A percentile compares a stretch with the other conserved stretches of the same genome.
phyloP scores from a whole-genome alignment of 2,888 invertebrate genomes.

The Metacarcinus magister region DNA sequence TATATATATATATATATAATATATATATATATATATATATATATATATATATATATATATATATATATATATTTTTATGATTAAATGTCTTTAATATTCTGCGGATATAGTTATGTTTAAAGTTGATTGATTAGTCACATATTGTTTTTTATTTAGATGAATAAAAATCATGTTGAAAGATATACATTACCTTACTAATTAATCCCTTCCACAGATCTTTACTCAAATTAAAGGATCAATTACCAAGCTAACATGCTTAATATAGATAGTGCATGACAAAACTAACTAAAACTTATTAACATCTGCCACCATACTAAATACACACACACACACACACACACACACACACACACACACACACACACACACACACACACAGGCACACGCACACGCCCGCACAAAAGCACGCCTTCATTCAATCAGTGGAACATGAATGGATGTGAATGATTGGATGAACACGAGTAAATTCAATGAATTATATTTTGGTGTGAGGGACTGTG shows the following conservation, averaged over 20 bases:
- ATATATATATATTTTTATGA: not conserved
- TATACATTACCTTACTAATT: not conserved
- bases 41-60: not conserved
- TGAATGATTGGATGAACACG: not conserved
- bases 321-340: slow-evolving; percentile 10
- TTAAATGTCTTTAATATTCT: too few species aligned
- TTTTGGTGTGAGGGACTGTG: too few species aligned
- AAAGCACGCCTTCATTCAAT: not conserved
- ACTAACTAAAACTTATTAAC: not conserved
- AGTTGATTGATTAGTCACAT: not conserved
- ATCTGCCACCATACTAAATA: not conserved
- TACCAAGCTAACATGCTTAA: not conserved
- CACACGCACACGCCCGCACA: slow-evolving; percentile 11
- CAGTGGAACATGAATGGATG: not conserved
- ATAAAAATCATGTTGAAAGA: not conserved
- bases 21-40: not conserved
- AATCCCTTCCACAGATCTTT: not conserved
- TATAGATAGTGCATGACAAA: not conserved
- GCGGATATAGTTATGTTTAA: not conserved
- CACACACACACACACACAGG: slow-evolving; percentile 10
- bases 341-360: slow-evolving; percentile 26
- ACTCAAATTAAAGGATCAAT: not conserved
- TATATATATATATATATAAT: not conserved
- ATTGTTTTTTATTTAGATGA: not conserved
- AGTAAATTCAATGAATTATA: not conserved